Evolutionary conservation across 2,797 vertebrate species (phyloP).

Genomic region (Phrynocephalus guinanensis): DNA sequence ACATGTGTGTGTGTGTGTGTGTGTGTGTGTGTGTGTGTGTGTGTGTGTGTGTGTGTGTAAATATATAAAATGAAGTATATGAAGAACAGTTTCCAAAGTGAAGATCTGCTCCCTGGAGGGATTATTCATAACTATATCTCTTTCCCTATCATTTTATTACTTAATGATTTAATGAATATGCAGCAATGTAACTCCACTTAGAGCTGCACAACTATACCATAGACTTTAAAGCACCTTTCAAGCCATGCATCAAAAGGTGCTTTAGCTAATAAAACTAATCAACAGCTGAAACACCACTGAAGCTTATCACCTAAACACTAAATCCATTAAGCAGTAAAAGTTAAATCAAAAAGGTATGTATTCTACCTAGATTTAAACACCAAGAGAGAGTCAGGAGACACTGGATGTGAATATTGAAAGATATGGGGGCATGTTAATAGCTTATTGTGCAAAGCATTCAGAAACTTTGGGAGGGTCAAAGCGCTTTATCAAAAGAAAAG

Average conservation of each 20-base stretch:
- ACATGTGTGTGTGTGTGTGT: neutral
- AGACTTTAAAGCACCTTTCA: constrained; percentile 42
- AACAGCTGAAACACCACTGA: constrained; percentile 40
- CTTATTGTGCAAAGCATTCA: constrained; percentile 24
- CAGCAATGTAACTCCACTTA: constrained; percentile 15
- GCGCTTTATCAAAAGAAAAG: constrained; percentile 31
- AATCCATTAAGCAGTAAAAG: constrained; percentile 54
- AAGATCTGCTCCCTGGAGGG: constrained; percentile 25
- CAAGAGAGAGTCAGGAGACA: neutral
- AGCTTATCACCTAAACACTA: neutral
- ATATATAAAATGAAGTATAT: constrained; percentile 1
- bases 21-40: neutral
- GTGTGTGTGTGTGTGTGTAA: too few relatives aligned
- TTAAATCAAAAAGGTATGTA: constrained; percentile 21
- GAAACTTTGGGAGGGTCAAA: constrained; percentile 27
- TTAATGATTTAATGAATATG: constrained; percentile 49
- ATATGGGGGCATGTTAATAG: constrained; percentile 2
- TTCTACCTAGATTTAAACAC: constrained; percentile 33
- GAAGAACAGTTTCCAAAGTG: constrained; percentile 30
- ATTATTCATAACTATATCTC: constrained; percentile 43
- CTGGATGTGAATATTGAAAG: constrained; percentile 11
- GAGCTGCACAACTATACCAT: constrained; percentile 22
- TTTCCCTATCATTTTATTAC: constrained; percentile 51
- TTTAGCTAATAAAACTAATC: constrained; percentile 46
- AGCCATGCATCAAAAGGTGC: constrained; percentile 36